Base-by-base conservation (phyloP, 2,888 invertebrate species). In the Papilio gigon region DNA sequence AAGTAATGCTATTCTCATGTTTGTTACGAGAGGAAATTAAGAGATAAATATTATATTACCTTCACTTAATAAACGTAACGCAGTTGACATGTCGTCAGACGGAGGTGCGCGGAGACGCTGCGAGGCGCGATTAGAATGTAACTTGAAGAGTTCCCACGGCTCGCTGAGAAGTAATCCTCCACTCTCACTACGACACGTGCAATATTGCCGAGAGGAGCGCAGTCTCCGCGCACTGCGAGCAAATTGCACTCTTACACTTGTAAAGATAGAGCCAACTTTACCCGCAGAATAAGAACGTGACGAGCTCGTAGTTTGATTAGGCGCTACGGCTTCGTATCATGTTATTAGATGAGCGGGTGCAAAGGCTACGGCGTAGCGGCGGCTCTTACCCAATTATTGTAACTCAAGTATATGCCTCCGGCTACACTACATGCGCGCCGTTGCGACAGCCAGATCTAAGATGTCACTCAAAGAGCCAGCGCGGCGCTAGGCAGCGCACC, bases 131-230 rank as follows among this genome's bases (percentile, higher is more conserved):
- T 9, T 35, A 35, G 8, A 35, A 11, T 35, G 6, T 4, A 35
- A 35, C 33, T 11, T 35, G 8, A 35, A 4, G 47, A 25, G 20
- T 63, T 59, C 44, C n/a, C 47, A 20, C 22, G 27, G 27, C 53
- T 53, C 12, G 42, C 47, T 5, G 35, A n/a, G 42, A 58, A 40
- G 58, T 53, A 67, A 67, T 67, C 66, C 50, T 22, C 58, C 56
- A 35, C 65, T 47, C 53, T 40, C 60, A 67, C 61, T 60, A 67
- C 50, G 37, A 50, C 17, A 50, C 63, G 12, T 64, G 63, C 50
- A 60, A 60, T 67, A 50, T 50, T 40, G 50, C 0, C 17, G 37
- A 37, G 60, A 17, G 27, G 35, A 67, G 25, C 60, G 50, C 47
- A 67, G 37, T 67, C 59, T 59, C n/a, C 42, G 14, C 22, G 14